A percentile compares a stretch with the other conserved stretches of the same genome.
Evolutionary conservation across 2,113 vertebrate genomes (phyloP).

Genomic region (Phalacrocorax carbo): DNA sequence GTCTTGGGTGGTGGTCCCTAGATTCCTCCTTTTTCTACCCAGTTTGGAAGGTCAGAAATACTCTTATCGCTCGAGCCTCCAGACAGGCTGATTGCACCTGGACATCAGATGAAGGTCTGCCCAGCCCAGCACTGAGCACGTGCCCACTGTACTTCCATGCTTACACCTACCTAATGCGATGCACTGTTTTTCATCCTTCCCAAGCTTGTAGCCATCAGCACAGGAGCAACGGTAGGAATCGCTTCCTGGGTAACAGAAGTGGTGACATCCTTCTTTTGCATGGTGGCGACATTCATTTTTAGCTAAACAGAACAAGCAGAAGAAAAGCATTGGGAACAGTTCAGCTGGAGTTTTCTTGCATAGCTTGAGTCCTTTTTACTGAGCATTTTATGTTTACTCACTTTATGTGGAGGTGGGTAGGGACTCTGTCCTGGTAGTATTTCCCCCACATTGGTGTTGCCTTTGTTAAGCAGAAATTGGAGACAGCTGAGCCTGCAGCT

Average conservation of each 20-base stretch:
- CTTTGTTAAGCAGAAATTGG: not conserved
- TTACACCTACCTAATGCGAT: conserved; percentile 73
- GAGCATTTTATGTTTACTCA: not conserved
- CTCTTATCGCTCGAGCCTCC: fast-evolving
- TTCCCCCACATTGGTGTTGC: not conserved
- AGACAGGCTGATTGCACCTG: not conserved
- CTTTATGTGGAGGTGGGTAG: not conserved
- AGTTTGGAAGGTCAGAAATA: not conserved
- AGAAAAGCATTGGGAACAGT: not conserved
- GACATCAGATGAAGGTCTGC: not conserved
- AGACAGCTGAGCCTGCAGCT: not conserved
- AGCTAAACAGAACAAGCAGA: conserved; percentile 57
- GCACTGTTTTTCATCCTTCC: conserved; percentile 77
- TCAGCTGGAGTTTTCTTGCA: not conserved
- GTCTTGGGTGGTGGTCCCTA: not conserved
- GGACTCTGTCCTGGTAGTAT: not conserved
- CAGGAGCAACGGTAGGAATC: conserved; percentile 80
- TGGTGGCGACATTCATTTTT: conserved; percentile 75
- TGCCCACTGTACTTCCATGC: not conserved
- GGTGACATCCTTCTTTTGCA: conserved; percentile 80
- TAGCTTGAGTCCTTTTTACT: not conserved
- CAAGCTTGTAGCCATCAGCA: conserved; percentile 78
- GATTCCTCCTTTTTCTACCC: not conserved
- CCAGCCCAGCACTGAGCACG: not conserved
- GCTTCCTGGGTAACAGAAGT: conserved; percentile 78